These are phyloP conservation scores for Lamproptera curius DNA, from an alignment of 2,888 invertebrate genomes.

Conservation along the genomic window DNA sequence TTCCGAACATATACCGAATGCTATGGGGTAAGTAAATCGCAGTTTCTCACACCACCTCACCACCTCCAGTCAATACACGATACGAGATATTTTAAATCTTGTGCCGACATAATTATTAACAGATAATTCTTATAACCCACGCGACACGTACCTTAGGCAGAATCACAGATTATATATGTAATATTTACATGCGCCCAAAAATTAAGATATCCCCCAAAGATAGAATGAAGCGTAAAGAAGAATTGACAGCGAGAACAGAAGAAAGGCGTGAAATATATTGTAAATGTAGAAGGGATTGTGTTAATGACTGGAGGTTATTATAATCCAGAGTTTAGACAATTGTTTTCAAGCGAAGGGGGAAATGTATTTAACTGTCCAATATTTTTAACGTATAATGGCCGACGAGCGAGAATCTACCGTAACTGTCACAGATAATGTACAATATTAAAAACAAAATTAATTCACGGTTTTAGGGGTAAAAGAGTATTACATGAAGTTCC, in stretches of 20 bases:
- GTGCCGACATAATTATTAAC: too few relatives aligned
- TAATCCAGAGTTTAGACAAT: constrained; percentile 26
- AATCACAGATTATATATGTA: neutral
- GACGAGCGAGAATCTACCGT: constrained; percentile 6
- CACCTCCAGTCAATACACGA: constrained; percentile 58
- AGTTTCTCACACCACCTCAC: constrained; percentile 60
- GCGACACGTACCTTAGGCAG: neutral
- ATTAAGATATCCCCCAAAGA: constrained; percentile 41
- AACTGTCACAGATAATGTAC: neutral
- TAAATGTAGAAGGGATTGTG: constrained; percentile 33
- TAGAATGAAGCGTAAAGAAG: constrained; percentile 41
- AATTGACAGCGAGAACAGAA: constrained; percentile 44
- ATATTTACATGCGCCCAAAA: constrained; percentile 37
- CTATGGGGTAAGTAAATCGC: constrained; percentile 16
- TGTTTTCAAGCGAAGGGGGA: constrained; percentile 19
- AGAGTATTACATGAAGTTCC: too few relatives aligned
- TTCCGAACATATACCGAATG: constrained; percentile 20
- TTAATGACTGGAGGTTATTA: constrained; percentile 60
- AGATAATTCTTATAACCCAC: neutral
- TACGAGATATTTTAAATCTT: constrained; percentile 41
- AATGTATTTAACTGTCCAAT: constrained; percentile 2
- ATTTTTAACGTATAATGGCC: constrained; percentile 8
- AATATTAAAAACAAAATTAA: too few relatives aligned
- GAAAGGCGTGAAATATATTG: constrained; percentile 49
- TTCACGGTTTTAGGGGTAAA: too few relatives aligned